Conservation (phyloP, 2,888 invertebrate genomes). For the Anticlea derivata region DNA sequence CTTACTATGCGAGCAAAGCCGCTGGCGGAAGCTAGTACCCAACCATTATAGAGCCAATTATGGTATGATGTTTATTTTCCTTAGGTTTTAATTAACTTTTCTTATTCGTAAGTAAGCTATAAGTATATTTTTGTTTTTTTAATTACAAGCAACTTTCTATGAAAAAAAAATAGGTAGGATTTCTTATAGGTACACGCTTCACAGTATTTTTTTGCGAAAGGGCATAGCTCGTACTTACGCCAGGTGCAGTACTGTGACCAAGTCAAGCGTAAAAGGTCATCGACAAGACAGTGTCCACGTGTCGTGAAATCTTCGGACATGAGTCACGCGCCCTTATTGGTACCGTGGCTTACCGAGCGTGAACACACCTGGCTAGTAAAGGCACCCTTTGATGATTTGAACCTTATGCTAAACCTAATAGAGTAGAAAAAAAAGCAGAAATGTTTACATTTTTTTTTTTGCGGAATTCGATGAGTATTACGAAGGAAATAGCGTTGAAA, state of each 20-base stretch:
- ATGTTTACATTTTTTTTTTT: background rate
- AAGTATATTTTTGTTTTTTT: too few species aligned
- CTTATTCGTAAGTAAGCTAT: too few species aligned
- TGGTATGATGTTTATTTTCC: too few species aligned
- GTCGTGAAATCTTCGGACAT: constrained; percentile 60
- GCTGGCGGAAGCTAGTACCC: too few species aligned
- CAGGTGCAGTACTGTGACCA: constrained; percentile 27
- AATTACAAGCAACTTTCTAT: too few species aligned
- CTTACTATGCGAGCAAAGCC: too few species aligned
- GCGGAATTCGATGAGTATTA: background rate
- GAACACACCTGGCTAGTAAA: constrained; percentile 65
- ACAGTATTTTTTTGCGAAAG: background rate
- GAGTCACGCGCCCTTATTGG: constrained; percentile 57
- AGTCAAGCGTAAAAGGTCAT: constrained; percentile 51
- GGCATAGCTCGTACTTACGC: too few species aligned
- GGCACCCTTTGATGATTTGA: constrained; percentile 13
- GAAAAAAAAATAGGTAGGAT: too few species aligned
- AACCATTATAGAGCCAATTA: too few species aligned
- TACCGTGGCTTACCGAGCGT: constrained; percentile 63
- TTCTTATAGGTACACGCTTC: too few species aligned
- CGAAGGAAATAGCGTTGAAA: constrained; percentile 12
- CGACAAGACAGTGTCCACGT: constrained; percentile 63
- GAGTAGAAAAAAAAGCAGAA: constrained; percentile 10
- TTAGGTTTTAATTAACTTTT: too few species aligned
- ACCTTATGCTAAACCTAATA: constrained; percentile 20